Percentiles rank a stretch among this genome's conserved stretches.
Conservation (phyloP, 2,888 invertebrate species). For the Tridacna gigas region DNA sequence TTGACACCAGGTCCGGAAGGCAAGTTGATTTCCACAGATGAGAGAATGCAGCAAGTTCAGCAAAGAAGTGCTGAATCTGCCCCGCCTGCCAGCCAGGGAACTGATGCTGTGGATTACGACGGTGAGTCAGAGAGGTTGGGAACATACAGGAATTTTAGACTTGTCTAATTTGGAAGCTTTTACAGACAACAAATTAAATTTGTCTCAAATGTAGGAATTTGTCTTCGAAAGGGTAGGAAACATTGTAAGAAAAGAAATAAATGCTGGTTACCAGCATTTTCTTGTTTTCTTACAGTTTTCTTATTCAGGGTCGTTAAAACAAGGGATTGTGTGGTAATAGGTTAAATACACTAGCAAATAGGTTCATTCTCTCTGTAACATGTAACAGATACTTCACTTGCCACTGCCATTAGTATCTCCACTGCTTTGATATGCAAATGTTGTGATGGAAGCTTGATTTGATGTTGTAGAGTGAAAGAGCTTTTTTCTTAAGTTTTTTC, state of each 20-base stretch:
- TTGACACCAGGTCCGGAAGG: constrained; percentile 81
- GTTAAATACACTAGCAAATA: too few species aligned
- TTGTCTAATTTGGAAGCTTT: neutral
- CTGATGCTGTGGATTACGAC: constrained; percentile 66
- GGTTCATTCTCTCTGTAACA: too few species aligned
- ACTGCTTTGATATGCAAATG: neutral
- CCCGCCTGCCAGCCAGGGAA: constrained; percentile 10
- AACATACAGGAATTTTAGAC: neutral
- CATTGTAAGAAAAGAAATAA: too few species aligned
- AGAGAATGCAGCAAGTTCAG: constrained; percentile 81
- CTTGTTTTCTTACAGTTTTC: too few species aligned
- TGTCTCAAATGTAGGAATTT: neutral
- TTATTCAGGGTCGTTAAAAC: too few species aligned
- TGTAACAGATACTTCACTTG: too few species aligned
- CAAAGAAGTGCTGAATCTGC: constrained; percentile 62
- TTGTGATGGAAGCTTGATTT: neutral
- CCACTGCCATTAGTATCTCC: neutral
- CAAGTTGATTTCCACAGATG: constrained; percentile 81
- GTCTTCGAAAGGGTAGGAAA: neutral
- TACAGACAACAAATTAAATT: neutral
- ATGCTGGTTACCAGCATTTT: too few species aligned
- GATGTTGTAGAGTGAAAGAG: too few species aligned
- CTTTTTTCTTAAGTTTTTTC: too few species aligned
- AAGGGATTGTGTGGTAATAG: too few species aligned
- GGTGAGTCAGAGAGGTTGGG: constrained; percentile 44